phyloP scores from a whole-genome alignment of 1,140 invertebrate species.

The honey bee (Apis mellifera) region Amel_HAv3.1 CM009931.2:17723001-17723500 shows the following conservation, averaged over 20 bases:
- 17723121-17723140: slow-evolving; percentile 25
- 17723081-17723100: slow-evolving; percentile 17
- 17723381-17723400: neutral
- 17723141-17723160: slow-evolving; percentile 46
- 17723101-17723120: slow-evolving; percentile 26
- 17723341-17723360: too few species aligned
- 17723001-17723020: slow-evolving; percentile 60
- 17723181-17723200: slow-evolving; percentile 25
- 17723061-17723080: slow-evolving; percentile 18
- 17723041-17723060: slow-evolving; percentile 73
- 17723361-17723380: neutral
- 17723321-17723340: too few species aligned
- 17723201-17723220: neutral
- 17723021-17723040: slow-evolving; percentile 75
- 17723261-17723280: too few species aligned
- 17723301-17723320: too few species aligned
- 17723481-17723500: slow-evolving; percentile 21
- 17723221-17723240: neutral
- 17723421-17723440: neutral
- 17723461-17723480: slow-evolving; percentile 34
- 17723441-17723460: neutral
- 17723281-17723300: too few species aligned
- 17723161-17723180: slow-evolving; percentile 16
- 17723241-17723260: neutral
- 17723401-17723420: neutral